A percentile compares a stretch with the other conserved stretches of the same genome.
Evolutionary conservation across 2,888 invertebrate species (phyloP).

Genomic region (Scrobipalpa atriplicella): DNA sequence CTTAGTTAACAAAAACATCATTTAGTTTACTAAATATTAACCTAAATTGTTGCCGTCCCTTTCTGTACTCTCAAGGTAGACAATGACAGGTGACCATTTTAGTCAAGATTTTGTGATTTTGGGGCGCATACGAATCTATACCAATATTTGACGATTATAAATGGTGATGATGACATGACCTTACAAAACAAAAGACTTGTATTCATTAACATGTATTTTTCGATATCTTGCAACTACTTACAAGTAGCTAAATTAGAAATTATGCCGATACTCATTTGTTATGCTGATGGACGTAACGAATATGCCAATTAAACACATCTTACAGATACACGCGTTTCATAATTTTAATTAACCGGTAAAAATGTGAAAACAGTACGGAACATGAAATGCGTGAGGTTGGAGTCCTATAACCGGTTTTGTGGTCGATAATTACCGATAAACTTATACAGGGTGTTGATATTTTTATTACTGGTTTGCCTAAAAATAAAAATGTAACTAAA

Average conservation of each 20-base stretch:
- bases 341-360: constrained; percentile 7
- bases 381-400: constrained; percentile 18
- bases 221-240: neutral
- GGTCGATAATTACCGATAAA: constrained; percentile 10
- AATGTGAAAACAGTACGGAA: constrained; percentile 23
- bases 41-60: too few relatives aligned
- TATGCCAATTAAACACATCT: neutral
- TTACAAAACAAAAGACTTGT: neutral
- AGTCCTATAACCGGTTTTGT: constrained; percentile 17
- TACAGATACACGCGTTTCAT: neutral
- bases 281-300: constrained; percentile 7
- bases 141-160: neutral
- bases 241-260: neutral
- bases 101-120: too few relatives aligned
- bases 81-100: too few relatives aligned
- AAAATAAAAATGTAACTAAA: too few relatives aligned
- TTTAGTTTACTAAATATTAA: too few relatives aligned
- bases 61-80: too few relatives aligned
- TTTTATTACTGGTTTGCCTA: too few relatives aligned
- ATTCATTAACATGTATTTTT: neutral
- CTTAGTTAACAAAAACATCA: too few relatives aligned
- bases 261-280: neutral
- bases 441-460: neutral
- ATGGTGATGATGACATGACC: constrained; percentile 1
- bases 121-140: too few relatives aligned